Evolutionary conservation across 2,797 vertebrate genomes (phyloP).

Genomic region (Poeciliopsis paucimaculata): DNA sequence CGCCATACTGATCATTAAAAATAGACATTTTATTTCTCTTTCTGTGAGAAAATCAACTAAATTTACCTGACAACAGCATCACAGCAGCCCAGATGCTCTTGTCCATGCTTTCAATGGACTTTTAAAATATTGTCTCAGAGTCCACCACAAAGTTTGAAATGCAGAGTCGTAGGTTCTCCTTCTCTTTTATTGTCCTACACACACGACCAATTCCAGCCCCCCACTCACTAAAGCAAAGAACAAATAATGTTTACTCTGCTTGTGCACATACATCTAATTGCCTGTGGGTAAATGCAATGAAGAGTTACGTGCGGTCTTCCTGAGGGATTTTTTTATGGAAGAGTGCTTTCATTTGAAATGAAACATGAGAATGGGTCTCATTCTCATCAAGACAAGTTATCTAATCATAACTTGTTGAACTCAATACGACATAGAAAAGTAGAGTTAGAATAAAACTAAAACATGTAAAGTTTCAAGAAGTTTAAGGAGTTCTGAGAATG

Average conservation of each 20-base stretch:
- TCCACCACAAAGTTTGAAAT: neutral
- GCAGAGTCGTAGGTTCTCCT: neutral
- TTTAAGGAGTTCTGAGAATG: neutral
- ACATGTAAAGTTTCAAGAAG: neutral
- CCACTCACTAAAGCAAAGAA: slow-evolving; percentile 23
- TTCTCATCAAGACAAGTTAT: neutral
- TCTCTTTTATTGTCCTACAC: slow-evolving; percentile 58
- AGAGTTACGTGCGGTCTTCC: neutral
- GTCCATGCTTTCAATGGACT: slow-evolving; percentile 19
- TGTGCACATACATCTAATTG: slow-evolving; percentile 47
- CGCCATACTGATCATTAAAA: neutral
- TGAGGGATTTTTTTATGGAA: slow-evolving; percentile 5
- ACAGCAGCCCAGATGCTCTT: slow-evolving; percentile 21
- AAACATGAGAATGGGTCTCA: neutral
- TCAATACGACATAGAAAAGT: neutral
- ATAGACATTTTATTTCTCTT: neutral
- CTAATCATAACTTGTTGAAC: neutral
- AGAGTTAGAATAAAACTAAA: neutral
- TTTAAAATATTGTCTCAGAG: neutral
- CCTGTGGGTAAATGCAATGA: slow-evolving; percentile 23
- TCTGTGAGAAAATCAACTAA: neutral
- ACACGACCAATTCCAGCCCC: slow-evolving; percentile 11
- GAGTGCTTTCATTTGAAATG: neutral
- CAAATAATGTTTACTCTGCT: slow-evolving; percentile 42
- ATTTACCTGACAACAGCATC: slow-evolving; percentile 56